phyloP scores from a whole-genome alignment of 2,113 vertebrate species.

The Ranitomeya imitator region DNA sequence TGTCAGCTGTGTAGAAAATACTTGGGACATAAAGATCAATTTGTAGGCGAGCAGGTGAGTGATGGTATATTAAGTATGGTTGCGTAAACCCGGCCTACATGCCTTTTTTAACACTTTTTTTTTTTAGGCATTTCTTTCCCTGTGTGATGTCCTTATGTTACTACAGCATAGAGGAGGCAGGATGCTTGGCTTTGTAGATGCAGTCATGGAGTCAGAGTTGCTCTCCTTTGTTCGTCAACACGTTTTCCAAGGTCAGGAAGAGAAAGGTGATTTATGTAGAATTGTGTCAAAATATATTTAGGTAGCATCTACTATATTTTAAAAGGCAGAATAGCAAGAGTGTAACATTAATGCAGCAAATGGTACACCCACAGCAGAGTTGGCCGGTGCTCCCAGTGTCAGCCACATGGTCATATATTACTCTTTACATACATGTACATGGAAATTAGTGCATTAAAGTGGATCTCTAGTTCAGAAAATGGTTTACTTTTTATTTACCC shows the following conservation, averaged over 20 bases:
- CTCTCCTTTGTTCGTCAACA: constrained; percentile 75
- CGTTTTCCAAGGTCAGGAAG: constrained; percentile 68
- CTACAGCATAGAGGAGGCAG: constrained; percentile 76
- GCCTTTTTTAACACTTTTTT: not conserved
- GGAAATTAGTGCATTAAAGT: too few relatives aligned
- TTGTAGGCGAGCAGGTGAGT: constrained; percentile 81
- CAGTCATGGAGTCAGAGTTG: constrained; percentile 81
- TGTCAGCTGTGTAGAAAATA: constrained; percentile 74
- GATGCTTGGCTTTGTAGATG: constrained; percentile 75
- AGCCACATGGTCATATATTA: not conserved
- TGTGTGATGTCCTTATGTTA: constrained; percentile 84
- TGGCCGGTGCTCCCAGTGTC: too few relatives aligned
- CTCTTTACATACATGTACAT: too few relatives aligned
- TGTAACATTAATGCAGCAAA: not conserved
- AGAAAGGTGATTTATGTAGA: constrained; percentile 10
- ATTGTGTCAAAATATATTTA: not conserved
- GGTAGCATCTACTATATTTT: not conserved
- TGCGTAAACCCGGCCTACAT: not conserved
- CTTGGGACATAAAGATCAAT: constrained; percentile 73
- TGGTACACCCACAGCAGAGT: too few relatives aligned
- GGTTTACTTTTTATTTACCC: too few relatives aligned
- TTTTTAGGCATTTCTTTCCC: constrained; percentile 79
- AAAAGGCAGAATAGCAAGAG: not conserved
- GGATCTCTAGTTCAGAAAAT: too few relatives aligned
- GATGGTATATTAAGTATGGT: not conserved